Evolutionary conservation across 2,888 invertebrate genomes (phyloP), one percentile per base, ranked within the genome.

Genomic region (Mythimna albipuncta): DNA sequence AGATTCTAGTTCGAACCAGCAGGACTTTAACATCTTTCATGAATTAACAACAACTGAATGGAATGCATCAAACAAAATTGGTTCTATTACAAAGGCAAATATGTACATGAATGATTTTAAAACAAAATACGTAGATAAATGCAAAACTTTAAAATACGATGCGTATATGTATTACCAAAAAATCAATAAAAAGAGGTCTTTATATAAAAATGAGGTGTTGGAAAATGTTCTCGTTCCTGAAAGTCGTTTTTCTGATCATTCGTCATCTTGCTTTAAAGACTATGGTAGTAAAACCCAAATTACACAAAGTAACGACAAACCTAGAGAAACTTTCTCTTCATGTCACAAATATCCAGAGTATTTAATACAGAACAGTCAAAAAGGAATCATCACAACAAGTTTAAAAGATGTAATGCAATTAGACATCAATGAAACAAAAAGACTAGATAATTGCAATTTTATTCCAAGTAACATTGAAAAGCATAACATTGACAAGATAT

Each of bases 271-370:
- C 16, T 66, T 64, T 32, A 81, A 75, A 59, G 74, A 77, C 1
- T 81, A 67, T 59, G 54, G 67, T 11, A 76, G 66, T 26, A 52
- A 67, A 0, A 59, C 64, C 11, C 64, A 59, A n/a, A 44, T 70
- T 21, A 69, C 61, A 19, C 41, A 35, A 26, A 58, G 55, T n/a
- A 72, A 68, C 63, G 71, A 69, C 7, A 80, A 75, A 62, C 82
- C 75, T 7, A 69, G 41, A 58, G 69, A 80, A 71, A 83, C 79
- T 71, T 87, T 80, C 32, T 83, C 77, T 32, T 86, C 82, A 19
- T 71, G 77, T 11, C 67, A 83, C 59, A 82, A 84, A 44, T 55
- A 77, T 69, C 69, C 82, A n/a, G 79, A 79, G 64, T 83, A 85
- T 77, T 69, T 82, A 11, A 76, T 80, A 63, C 63, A 69, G 19